Evolutionary conservation across 2,113 vertebrate species (phyloP), one percentile per base, ranked within the genome.

Genomic region (Rhynchopsitta pachyrhyncha): DNA sequence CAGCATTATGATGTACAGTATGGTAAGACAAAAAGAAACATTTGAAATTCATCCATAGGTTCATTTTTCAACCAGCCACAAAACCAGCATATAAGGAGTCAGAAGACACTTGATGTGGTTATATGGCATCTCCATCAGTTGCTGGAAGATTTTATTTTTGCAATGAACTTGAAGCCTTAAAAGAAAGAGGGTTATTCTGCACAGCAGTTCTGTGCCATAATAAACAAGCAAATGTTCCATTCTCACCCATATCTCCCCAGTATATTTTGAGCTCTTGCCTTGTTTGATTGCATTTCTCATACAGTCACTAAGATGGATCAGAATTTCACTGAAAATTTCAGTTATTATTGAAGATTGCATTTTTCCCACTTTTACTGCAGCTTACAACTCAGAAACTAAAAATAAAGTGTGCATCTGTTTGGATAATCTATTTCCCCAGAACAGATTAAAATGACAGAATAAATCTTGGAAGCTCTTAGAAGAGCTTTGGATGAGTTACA

Each of bases 321-420:
- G 95, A 93, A 97, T 96, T 96, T 97, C 90, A 41, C 86, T 83
- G 85, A 95, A 93, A 96, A 87, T 94, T 95, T 95, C 4, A 24
- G 62, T 93, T 96, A 88, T 95, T 92, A 86, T 67, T 59, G 87
- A 83, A 93, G 87, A 94, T 92, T 89, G 46, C 50, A 82, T 94
- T 81, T 95, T 83, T 62, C 28, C 59, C 64, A 59, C 55, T 90
- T 92, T 94, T 88, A 84, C 67, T 82, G 81, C 84, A 66, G 28
- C 69, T 90, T 91, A 41, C 80, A 94, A 95, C 95, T 94, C 96
- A 87, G 86, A 96, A 95, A 82, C 81, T 85, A 77, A 90, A 93
- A 94, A 92, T 88, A 92, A 88, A 77, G 7, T 44, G 18, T 92
- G 50, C 66, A 50, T 94, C 75, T 95, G 78, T 93, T 92, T 89